phyloP scores from a whole-genome alignment of 2,888 invertebrate species.

The Alcis repandata region DNA sequence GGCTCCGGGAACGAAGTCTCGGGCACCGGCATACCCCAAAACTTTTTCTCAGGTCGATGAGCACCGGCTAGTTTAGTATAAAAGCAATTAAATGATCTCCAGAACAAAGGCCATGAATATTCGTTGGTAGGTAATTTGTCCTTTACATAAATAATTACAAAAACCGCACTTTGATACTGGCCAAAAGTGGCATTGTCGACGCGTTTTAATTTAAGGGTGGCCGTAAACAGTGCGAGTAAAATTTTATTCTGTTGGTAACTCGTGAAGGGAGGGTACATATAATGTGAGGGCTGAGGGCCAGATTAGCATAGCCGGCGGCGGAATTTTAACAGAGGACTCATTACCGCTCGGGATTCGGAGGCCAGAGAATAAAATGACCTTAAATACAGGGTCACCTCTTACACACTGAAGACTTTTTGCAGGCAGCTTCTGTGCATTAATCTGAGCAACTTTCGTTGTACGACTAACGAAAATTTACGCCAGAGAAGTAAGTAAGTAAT shows the following conservation, averaged over 20 bases:
- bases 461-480: too few relatives aligned
- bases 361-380: constrained; percentile 14
- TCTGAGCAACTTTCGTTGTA: too few relatives aligned
- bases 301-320: constrained; percentile 39
- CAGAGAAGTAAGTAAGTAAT: too few relatives aligned
- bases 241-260: constrained; percentile 47
- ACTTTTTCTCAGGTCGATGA: too few relatives aligned
- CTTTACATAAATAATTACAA: background rate
- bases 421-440: too few relatives aligned
- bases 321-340: constrained; percentile 38
- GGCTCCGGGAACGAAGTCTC: too few relatives aligned
- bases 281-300: constrained; percentile 29
- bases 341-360: constrained; percentile 25
- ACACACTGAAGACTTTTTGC: too few relatives aligned
- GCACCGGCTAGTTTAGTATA: too few relatives aligned
- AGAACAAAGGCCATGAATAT: background rate
- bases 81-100: background rate
- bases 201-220: constrained; percentile 50
- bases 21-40: too few relatives aligned
- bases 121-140: background rate
- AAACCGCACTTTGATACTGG: constrained; percentile 16
- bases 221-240: constrained; percentile 45
- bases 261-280: constrained; percentile 32
- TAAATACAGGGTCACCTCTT: too few relatives aligned
- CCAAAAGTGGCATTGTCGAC: constrained; percentile 42